Conservation (phyloP, 2,888 invertebrate species). For the Tiliacea citrago region DNA sequence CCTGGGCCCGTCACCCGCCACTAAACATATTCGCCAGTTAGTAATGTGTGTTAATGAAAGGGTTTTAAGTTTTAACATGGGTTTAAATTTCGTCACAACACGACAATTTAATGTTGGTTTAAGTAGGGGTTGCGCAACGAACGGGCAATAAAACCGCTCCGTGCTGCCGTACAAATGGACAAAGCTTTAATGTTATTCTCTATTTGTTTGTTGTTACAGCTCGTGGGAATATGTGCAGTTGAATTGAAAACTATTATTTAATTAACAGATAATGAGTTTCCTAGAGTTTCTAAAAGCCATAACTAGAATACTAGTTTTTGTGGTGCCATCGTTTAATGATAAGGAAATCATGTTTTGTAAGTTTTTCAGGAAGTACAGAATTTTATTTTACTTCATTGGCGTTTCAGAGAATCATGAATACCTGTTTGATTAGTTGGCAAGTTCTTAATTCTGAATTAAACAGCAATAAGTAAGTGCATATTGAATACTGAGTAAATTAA, state of each 20-base stretch:
- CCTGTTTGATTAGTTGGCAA: not conserved
- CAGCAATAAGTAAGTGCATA: constrained; percentile 13
- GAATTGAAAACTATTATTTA: constrained; percentile 44
- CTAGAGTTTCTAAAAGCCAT: constrained; percentile 3
- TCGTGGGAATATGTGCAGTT: constrained; percentile 63
- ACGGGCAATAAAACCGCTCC: constrained; percentile 64
- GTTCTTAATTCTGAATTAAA: constrained; percentile 5
- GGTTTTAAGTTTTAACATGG: constrained; percentile 60
- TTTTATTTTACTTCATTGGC: not conserved
- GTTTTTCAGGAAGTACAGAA: not conserved
- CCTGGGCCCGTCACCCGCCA: constrained; percentile 16
- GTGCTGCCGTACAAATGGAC: constrained; percentile 58
- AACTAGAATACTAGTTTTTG: constrained; percentile 16
- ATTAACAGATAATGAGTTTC: constrained; percentile 27
- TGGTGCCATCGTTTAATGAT: not conserved
- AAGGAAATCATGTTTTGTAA: not conserved
- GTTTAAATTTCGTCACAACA: constrained; percentile 65
- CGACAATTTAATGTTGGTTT: constrained; percentile 62
- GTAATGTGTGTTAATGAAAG: constrained; percentile 58
- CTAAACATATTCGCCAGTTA: constrained; percentile 56
- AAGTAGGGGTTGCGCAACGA: constrained; percentile 65
- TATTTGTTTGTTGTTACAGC: constrained; percentile 55
- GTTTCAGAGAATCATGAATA: not conserved
- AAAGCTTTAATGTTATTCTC: constrained; percentile 65
- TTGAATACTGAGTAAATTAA: constrained; percentile 11